Conservation (phyloP, 1,140 invertebrate species). For the Brachionus calyciflorus region DNA sequence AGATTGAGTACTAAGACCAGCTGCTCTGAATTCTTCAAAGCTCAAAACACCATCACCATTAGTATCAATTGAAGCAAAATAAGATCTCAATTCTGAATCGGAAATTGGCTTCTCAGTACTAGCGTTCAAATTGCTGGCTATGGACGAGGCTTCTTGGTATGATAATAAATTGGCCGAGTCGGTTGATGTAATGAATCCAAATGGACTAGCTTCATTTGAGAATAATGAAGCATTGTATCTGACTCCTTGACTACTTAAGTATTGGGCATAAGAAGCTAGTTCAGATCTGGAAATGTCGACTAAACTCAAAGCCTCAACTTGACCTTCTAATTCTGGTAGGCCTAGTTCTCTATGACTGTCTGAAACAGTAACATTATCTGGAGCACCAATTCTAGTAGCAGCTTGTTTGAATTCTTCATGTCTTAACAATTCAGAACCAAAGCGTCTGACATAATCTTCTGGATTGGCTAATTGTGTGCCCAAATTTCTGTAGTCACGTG, state of each 20-base stretch:
- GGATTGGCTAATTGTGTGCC: not conserved
- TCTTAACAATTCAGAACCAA: not conserved
- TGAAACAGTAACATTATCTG: not conserved
- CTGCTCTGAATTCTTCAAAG: slow-evolving; percentile 25
- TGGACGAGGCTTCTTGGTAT: not conserved
- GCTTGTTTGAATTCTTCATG: not conserved
- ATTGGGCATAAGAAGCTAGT: not conserved
- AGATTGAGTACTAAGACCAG: not conserved
- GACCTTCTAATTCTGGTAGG: not conserved
- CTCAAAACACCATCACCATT: slow-evolving; percentile 16
- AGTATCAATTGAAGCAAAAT: slow-evolving; percentile 25
- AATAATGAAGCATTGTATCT: not conserved
- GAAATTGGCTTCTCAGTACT: not conserved
- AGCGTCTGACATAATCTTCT: not conserved
- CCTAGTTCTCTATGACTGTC: not conserved
- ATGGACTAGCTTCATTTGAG: not conserved
- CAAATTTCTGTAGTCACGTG: not conserved
- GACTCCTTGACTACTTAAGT: not conserved
- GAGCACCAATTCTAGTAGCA: not conserved
- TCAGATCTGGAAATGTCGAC: not conserved
- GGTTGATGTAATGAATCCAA: not conserved
- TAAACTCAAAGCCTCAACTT: not conserved
- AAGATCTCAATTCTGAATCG: slow-evolving; percentile 29
- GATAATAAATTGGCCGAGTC: slow-evolving; percentile 2
- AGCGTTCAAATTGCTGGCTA: not conserved